phyloP scores from a whole-genome alignment of 92 coral and sea anemone genomes.

The Phymanthus crucifer region DNA sequence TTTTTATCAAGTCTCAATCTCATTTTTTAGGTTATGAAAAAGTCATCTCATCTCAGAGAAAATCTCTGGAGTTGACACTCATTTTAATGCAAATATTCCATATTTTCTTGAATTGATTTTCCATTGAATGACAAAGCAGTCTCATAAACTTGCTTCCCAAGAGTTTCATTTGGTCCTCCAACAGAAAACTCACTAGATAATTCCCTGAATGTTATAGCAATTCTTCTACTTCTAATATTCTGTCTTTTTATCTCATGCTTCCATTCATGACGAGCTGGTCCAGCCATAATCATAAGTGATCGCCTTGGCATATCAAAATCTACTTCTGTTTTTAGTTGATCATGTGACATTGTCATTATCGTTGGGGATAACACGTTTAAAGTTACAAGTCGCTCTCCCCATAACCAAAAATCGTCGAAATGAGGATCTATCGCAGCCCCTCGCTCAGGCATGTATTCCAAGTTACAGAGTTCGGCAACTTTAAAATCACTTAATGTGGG shows the following conservation, averaged over 20 bases:
- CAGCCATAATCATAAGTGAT: conserved; percentile 73
- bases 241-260: conserved; percentile 86
- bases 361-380: conserved; percentile 73
- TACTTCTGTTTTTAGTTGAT: conserved; percentile 40
- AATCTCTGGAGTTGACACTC: too few relatives aligned
- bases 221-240: conserved; percentile 72
- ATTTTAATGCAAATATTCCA: not conserved
- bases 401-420: conserved; percentile 92
- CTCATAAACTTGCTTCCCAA: conserved; percentile 53
- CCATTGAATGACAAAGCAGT: conserved; percentile 80
- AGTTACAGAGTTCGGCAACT: conserved; percentile 90
- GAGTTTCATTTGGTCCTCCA: conserved; percentile 51
- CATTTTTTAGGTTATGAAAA: too few relatives aligned
- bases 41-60: too few relatives aligned
- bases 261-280: conserved; percentile 86
- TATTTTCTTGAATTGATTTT: conserved; percentile 61
- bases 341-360: conserved; percentile 68
- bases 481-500: conserved; percentile 62
- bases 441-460: conserved; percentile 81
- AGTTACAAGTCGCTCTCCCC: conserved; percentile 95
- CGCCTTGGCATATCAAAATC: conserved; percentile 76
- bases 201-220: conserved; percentile 89
- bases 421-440: conserved; percentile 96
- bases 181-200: conserved; percentile 69
- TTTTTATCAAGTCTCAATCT: too few relatives aligned